phyloP scores from a whole-genome alignment of 2,888 invertebrate species.

The Agelastica alni region DNA sequence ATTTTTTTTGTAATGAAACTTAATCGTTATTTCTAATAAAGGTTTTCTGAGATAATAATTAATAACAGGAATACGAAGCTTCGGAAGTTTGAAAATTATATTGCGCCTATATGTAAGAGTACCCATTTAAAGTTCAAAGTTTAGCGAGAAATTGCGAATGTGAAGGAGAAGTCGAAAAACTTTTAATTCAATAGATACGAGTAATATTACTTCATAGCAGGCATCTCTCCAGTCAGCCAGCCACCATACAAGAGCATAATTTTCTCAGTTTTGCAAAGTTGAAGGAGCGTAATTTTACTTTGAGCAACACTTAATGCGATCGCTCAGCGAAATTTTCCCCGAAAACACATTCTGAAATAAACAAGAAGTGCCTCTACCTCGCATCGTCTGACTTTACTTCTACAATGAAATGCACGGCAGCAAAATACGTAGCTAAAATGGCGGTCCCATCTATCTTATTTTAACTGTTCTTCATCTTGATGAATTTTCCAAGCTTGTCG shows the following conservation, averaged over 20 bases:
- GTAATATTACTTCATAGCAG: conserved; percentile 31
- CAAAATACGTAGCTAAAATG: conserved; percentile 54
- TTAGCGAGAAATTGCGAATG: conserved; percentile 27
- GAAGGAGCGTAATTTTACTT: conserved; percentile 55
- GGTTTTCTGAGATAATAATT: not conserved
- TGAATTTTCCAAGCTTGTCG: conserved; percentile 42
- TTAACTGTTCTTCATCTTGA: conserved; percentile 53
- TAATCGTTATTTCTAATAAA: no score
- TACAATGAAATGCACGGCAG: conserved; percentile 55
- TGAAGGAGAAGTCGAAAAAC: conserved; percentile 30
- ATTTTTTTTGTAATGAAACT: no score
- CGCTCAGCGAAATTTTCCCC: conserved; percentile 39
- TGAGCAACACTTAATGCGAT: conserved; percentile 50
- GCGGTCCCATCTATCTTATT: conserved; percentile 56
- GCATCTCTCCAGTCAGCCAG: conserved; percentile 36
- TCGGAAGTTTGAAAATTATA: not conserved
- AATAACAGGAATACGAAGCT: not conserved
- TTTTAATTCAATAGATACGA: conserved; percentile 33
- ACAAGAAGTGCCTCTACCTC: conserved; percentile 28
- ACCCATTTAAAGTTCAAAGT: conserved; percentile 22
- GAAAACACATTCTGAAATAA: conserved; percentile 28
- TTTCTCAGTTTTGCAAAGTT: conserved; percentile 56
- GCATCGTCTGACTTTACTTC: conserved; percentile 33
- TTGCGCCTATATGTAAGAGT: conserved; percentile 4
- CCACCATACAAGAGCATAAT: conserved; percentile 47